Evolutionary conservation across 30 jellyfish, hydroid and myxozoan species (phyloP).

Genomic region (Aurelia aurita complex sp. Pacific): DNA sequence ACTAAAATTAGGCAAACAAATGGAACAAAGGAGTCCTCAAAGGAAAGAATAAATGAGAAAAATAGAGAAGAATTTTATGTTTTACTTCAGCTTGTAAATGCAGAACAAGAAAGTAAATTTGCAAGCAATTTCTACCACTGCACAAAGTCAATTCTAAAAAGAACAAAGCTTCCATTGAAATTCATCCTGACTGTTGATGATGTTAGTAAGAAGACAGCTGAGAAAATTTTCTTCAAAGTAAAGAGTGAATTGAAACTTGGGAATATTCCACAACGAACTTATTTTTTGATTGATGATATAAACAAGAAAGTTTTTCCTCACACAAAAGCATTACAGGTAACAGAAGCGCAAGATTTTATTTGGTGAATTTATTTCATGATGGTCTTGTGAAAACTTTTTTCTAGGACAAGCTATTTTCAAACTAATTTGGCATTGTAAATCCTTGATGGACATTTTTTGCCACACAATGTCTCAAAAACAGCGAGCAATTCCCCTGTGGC

Average conservation of each 20-base stretch:
- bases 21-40: not conserved
- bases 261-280: conserved; percentile 24
- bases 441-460: too few relatives aligned
- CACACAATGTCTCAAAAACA: too few relatives aligned
- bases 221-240: conserved; percentile 25
- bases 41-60: not conserved
- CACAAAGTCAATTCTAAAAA: conserved; percentile 42
- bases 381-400: not conserved
- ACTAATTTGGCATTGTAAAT: too few relatives aligned
- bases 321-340: conserved; percentile 60
- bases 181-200: conserved; percentile 58
- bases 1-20: not conserved
- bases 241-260: conserved; percentile 10
- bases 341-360: not conserved
- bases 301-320: conserved; percentile 26
- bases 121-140: conserved; percentile 51
- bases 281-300: conserved; percentile 37
- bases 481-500: too few relatives aligned
- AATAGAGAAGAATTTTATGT: conserved; percentile 24
- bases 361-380: not conserved
- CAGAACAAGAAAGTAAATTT: conserved; percentile 55
- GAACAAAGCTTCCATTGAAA: conserved; percentile 31
- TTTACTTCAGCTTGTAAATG: conserved; percentile 74
- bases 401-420: not conserved
- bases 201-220: conserved; percentile 52